phyloP scores from a whole-genome alignment of 2,888 invertebrate species.

The Drosophila leonis region DNA sequence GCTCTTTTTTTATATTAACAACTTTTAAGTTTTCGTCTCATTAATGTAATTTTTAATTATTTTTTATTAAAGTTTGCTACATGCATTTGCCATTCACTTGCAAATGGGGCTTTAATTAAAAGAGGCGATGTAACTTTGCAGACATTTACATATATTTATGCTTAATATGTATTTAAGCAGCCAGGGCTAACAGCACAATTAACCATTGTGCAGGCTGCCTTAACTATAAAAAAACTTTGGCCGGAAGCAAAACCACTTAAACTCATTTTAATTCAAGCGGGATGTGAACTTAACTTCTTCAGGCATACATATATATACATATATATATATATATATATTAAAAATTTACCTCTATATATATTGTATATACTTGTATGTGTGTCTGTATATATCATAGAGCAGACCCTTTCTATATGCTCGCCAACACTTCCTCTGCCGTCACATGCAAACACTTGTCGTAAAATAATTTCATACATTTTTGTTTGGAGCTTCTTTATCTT shows the following conservation, averaged over 20 bases:
- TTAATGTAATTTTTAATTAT: not conserved
- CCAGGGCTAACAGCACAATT: conserved; percentile 16
- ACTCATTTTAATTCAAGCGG: conserved; percentile 75
- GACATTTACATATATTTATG: conserved; percentile 48
- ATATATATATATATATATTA: not conserved
- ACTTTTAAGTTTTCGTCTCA: not conserved
- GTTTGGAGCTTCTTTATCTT: conserved; percentile 28
- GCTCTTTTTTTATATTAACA: not conserved
- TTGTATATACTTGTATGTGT: not conserved
- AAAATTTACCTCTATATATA: conserved; percentile 1
- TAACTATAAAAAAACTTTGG: conserved; percentile 59
- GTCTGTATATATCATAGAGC: conserved; percentile 22
- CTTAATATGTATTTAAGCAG: conserved; percentile 57
- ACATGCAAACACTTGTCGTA: conserved; percentile 43
- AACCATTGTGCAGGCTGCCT: conserved; percentile 40
- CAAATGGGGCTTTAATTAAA: conserved; percentile 57
- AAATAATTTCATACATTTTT: conserved; percentile 70
- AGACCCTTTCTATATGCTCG: conserved; percentile 1
- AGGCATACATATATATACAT: not conserved
- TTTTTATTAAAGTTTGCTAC: conserved; percentile 3
- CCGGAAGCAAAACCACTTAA: conserved; percentile 72
- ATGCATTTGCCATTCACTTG: conserved; percentile 11
- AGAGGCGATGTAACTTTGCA: conserved; percentile 56
- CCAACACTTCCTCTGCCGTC: conserved; percentile 15
- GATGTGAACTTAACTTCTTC: conserved; percentile 36